A percentile compares a stretch with the other conserved stretches of the same genome.
phyloP scores from a whole-genome alignment of 1,140 invertebrate species.

The Choristoneura fumiferana region DNA sequence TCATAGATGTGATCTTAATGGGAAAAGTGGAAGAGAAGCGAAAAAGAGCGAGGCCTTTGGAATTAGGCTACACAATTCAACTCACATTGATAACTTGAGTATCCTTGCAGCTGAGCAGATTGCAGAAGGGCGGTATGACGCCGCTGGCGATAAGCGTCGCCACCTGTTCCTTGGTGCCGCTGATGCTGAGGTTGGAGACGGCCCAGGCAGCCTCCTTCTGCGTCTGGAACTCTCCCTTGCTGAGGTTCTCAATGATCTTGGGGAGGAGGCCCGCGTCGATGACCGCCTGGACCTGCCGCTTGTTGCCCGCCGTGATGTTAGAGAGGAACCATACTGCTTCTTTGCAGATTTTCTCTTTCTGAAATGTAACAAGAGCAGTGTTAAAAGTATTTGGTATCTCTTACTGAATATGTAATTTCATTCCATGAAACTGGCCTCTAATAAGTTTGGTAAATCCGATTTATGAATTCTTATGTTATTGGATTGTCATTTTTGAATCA shows the following conservation, averaged over 20 bases:
- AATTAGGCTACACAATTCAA: no score
- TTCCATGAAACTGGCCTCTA: no score
- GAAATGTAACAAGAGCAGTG: no score
- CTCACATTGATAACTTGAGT: constrained; percentile 81
- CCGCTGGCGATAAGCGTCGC: constrained; percentile 92
- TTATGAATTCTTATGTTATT: no score
- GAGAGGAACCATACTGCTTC: constrained; percentile 99
- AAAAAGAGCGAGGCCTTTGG: no score
- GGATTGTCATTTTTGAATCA: no score
- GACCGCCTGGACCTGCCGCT: constrained; percentile 97
- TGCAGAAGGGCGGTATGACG: constrained; percentile 94
- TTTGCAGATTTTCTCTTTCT: constrained; percentile 87
- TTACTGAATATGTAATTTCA: no score
- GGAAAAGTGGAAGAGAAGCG: no score
- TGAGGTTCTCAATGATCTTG: constrained; percentile 95
- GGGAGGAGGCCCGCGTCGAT: constrained; percentile 97
- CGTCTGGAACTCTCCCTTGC: constrained; percentile 98
- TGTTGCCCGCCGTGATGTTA: constrained; percentile 99
- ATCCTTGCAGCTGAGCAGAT: constrained; percentile 93
- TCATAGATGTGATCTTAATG: no score
- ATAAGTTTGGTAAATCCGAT: no score
- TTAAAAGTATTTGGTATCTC: no score
- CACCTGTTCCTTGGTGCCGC: constrained; percentile 94
- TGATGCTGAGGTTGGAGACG: constrained; percentile 98
- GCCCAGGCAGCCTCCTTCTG: constrained; percentile 99